phyloP scores from a whole-genome alignment of 1,140 invertebrate genomes.

The Ganaspis sp. region DNA sequence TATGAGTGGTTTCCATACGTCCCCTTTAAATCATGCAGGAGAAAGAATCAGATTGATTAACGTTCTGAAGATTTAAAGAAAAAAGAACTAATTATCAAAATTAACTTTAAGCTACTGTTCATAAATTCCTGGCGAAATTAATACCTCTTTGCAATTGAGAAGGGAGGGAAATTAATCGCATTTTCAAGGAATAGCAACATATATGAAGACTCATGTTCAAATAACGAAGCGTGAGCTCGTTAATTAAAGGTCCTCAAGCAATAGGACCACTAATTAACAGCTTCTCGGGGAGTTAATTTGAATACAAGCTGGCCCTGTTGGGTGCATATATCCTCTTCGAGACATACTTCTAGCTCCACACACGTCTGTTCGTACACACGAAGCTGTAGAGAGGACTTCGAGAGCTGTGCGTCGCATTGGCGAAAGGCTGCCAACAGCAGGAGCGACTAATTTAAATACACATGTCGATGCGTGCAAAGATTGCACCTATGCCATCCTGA shows the following conservation, averaged over 20 bases:
- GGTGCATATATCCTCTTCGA: slow-evolving; percentile 23
- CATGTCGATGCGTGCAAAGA: slow-evolving; percentile 75
- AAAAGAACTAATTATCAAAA: too few relatives aligned
- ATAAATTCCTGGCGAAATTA: too few relatives aligned
- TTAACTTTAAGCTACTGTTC: too few relatives aligned
- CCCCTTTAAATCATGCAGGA: too few relatives aligned
- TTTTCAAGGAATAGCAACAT: too few relatives aligned
- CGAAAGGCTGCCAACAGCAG: slow-evolving; percentile 62
- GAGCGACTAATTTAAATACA: slow-evolving; percentile 76
- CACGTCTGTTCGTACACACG: not conserved
- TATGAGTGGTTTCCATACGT: too few relatives aligned
- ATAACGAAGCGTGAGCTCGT: slow-evolving; percentile 65
- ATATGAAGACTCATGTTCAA: slow-evolving; percentile 34
- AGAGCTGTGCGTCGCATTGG: slow-evolving; percentile 44
- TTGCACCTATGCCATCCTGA: slow-evolving; percentile 65
- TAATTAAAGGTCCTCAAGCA: slow-evolving; percentile 63
- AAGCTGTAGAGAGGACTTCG: not conserved
- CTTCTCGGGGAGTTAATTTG: slow-evolving; percentile 70
- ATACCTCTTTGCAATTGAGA: too few relatives aligned
- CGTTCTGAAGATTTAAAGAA: too few relatives aligned
- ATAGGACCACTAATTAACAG: slow-evolving; percentile 71
- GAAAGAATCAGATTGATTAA: too few relatives aligned
- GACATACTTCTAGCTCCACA: not conserved
- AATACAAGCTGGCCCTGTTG: slow-evolving; percentile 64
- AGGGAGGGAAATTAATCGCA: too few relatives aligned